Conservation (phyloP, 1,140 invertebrate species). For the Megalopta genalis region DNA sequence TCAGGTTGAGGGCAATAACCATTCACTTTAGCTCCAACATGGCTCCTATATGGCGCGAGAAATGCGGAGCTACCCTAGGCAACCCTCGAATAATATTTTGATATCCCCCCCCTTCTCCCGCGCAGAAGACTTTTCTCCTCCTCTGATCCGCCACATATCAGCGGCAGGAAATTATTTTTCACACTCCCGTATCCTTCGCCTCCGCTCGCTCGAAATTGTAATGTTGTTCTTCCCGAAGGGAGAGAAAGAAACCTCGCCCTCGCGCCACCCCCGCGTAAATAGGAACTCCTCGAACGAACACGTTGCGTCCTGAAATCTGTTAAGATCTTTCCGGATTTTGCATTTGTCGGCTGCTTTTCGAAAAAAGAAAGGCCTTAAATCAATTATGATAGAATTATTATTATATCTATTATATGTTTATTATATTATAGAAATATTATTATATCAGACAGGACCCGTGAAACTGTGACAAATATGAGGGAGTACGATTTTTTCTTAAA, state of each 20-base stretch:
- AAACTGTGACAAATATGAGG: too few relatives aligned
- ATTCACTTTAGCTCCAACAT: slow-evolving; percentile 44
- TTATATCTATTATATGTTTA: too few relatives aligned
- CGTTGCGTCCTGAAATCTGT: too few relatives aligned
- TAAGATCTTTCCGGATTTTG: too few relatives aligned
- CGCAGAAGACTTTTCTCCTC: slow-evolving; percentile 57
- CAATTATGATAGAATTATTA: too few relatives aligned
- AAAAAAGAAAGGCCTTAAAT: too few relatives aligned
- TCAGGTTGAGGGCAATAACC: slow-evolving; percentile 49
- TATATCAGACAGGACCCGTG: too few relatives aligned
- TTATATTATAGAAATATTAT: too few relatives aligned
- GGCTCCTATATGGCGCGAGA: slow-evolving; percentile 44
- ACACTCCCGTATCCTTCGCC: slow-evolving; percentile 63
- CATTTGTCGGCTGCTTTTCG: too few relatives aligned
- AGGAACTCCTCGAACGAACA: background rate
- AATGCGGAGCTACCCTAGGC: slow-evolving; percentile 57
- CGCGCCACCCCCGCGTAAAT: background rate
- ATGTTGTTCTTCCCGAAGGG: background rate
- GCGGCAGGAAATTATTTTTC: slow-evolving; percentile 78
- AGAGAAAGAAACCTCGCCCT: background rate
- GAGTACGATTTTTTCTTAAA: too few relatives aligned
- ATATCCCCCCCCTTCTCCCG: slow-evolving; percentile 65
- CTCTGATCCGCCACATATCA: slow-evolving; percentile 71
- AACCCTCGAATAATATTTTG: slow-evolving; percentile 78
- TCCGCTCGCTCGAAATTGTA: background rate